Conservation (phyloP, 2,113 vertebrate species). For the Burhinus oedicnemus region DNA sequence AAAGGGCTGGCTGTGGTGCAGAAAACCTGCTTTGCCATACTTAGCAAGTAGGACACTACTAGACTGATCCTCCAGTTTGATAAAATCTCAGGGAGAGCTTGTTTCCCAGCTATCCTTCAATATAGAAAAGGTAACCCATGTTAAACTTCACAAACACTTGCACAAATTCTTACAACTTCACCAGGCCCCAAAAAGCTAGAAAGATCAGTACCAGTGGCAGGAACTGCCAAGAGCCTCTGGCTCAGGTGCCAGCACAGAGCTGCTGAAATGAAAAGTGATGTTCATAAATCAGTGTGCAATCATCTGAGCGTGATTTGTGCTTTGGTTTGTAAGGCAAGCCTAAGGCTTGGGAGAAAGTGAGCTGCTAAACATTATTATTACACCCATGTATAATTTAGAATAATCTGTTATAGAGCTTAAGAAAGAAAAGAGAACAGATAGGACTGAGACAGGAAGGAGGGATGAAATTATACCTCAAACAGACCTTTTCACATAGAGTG, state of each 20-base stretch:
- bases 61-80: background rate
- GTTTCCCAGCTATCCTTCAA: background rate
- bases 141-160: background rate
- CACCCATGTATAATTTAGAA: background rate
- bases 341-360: background rate
- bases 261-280: background rate
- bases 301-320: background rate
- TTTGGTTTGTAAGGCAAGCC: background rate
- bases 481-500: background rate
- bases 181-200: background rate
- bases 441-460: background rate
- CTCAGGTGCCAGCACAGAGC: background rate
- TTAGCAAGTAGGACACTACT: background rate
- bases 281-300: background rate
- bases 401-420: background rate
- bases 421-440: background rate
- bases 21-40: background rate
- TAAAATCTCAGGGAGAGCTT: background rate
- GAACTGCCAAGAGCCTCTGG: background rate
- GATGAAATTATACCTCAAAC: background rate
- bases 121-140: background rate
- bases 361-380: background rate
- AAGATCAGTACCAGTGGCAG: background rate
- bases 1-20: background rate
- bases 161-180: background rate